phyloP scores from a whole-genome alignment of 1,140 invertebrate species.

The Lasioglossum baleicum region DNA sequence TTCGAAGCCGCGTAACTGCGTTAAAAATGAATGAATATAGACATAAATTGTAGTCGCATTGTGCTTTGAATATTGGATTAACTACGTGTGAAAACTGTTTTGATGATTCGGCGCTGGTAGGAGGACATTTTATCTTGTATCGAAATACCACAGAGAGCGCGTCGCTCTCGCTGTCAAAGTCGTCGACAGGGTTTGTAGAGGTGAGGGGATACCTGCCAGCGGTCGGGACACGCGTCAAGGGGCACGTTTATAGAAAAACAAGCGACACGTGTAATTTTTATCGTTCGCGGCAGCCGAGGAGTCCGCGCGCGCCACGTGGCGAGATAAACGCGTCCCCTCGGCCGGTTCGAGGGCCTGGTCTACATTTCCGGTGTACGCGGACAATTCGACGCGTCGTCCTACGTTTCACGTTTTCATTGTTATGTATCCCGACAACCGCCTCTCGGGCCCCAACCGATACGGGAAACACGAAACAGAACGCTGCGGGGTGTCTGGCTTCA shows the following conservation, averaged over 20 bases:
- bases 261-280: constrained; percentile 43
- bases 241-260: constrained; percentile 2
- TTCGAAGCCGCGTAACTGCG: too few species aligned
- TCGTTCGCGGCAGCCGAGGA: background rate
- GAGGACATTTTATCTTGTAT: too few species aligned
- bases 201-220: constrained; percentile 11
- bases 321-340: constrained; percentile 35
- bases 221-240: background rate
- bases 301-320: constrained; percentile 25
- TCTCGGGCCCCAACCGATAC: constrained; percentile 28
- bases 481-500: constrained; percentile 40
- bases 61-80: too few species aligned
- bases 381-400: constrained; percentile 41
- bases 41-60: too few species aligned
- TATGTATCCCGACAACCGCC: constrained; percentile 20
- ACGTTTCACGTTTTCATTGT: constrained; percentile 37
- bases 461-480: constrained; percentile 40
- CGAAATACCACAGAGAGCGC: background rate
- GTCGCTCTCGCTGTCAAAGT: background rate
- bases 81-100: too few species aligned
- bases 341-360: constrained; percentile 3
- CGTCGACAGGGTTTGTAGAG: constrained; percentile 6
- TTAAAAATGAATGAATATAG: too few species aligned
- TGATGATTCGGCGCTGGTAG: too few species aligned
- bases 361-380: constrained; percentile 37